Conservation (phyloP, 2,797 vertebrate species). For the Eurystomus glaucurus region DNA sequence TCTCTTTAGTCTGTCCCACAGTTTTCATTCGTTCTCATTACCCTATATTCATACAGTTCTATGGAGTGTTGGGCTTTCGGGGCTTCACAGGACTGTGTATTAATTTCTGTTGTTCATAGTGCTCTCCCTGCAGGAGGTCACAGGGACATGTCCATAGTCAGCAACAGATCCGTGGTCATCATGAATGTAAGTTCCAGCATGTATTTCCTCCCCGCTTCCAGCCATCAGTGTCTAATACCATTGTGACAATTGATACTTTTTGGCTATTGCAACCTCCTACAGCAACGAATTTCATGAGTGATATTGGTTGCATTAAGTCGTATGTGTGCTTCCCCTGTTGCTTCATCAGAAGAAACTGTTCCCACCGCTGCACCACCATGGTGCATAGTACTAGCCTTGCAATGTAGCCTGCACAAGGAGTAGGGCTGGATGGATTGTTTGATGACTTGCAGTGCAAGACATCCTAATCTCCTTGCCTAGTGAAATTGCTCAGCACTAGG, state of each 20-base stretch:
- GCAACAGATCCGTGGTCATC: not conserved
- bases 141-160: accelerated
- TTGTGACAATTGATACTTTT: not conserved
- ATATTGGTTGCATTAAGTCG: not conserved
- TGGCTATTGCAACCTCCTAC: not conserved
- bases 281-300: conserved; percentile 4
- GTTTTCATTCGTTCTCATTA: not conserved
- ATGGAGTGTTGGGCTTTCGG: not conserved
- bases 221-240: not conserved
- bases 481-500: not conserved
- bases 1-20: not conserved
- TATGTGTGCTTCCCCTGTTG: not conserved
- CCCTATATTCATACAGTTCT: not conserved
- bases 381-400: not conserved
- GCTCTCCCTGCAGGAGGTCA: not conserved
- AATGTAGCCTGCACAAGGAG: not conserved
- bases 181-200: not conserved
- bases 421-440: not conserved
- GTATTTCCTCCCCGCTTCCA: not conserved
- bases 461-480: not conserved
- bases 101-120: not conserved
- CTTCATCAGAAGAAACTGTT: conserved; percentile 25
- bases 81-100: not conserved
- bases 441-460: not conserved
- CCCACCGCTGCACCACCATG: not conserved